These are phyloP conservation scores for Apostichopus japonicus DNA, from an alignment of 35 echinoderm and acorn worm genomes.

Conservation along the genomic window DNA sequence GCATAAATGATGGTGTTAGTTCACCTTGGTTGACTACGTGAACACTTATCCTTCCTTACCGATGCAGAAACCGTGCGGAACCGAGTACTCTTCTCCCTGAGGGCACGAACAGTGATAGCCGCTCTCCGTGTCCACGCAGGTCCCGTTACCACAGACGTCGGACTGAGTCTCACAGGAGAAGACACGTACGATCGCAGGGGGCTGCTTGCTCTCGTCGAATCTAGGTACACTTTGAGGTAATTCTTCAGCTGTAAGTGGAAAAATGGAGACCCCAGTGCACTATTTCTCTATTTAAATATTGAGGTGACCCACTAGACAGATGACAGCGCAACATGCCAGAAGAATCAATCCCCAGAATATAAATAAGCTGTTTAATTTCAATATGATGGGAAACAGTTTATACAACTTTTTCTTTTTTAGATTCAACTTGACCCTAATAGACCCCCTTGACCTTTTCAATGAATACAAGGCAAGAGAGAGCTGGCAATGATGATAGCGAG, in stretches of 20 bases:
- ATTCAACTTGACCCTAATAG: too few species aligned
- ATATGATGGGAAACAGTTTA: too few species aligned
- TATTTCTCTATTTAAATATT: too few species aligned
- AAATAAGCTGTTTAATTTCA: too few species aligned
- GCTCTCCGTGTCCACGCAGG: constrained; percentile 62
- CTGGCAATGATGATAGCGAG: too few species aligned
- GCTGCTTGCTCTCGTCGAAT: not conserved
- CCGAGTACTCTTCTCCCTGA: constrained; percentile 67
- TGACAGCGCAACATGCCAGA: too few species aligned
- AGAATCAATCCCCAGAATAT: too few species aligned
- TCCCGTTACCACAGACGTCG: constrained; percentile 77
- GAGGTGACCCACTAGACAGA: too few species aligned
- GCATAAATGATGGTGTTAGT: not conserved
- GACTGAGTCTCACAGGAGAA: constrained; percentile 22
- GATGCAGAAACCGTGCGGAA: constrained; percentile 33
- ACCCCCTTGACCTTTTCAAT: too few species aligned
- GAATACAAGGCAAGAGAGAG: too few species aligned
- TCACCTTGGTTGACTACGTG: not conserved
- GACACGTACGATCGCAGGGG: not conserved
- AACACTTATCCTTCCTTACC: constrained; percentile 52
- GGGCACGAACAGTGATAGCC: constrained; percentile 75
- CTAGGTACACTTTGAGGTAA: not conserved
- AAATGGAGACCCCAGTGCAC: too few species aligned
- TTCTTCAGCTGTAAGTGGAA: not conserved
- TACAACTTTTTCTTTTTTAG: too few species aligned